Evolutionary conservation across 2,113 vertebrate genomes (phyloP), one percentile per base, ranked within the genome.

Genomic region (Sebastes schlegelii): DNA sequence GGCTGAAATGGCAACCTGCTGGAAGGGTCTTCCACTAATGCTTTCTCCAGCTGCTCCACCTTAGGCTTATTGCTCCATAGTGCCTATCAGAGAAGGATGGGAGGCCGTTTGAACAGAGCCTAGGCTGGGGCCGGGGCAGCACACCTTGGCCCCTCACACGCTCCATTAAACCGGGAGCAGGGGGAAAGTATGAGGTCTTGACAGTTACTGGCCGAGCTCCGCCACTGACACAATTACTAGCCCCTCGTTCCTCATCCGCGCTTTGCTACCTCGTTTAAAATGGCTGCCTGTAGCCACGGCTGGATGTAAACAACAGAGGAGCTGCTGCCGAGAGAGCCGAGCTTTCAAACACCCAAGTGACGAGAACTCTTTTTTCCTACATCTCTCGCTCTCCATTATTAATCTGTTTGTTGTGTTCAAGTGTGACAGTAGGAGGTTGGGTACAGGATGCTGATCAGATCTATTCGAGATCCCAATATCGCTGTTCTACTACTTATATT

Each of bases 11-110:
- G 74, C 67, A 68, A 88, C 75, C 86, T 88, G 80, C 83, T 83
- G 86, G 83, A 92, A 66, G 85, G 75, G 82, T 88, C 76, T 80
- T 77, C 66, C 79, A 81, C 81, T 93, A 89, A 94, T 93, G 91
- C 74, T 51, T 92, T 93, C 84, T 84, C 83, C 93, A 92, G 91
- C 92, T 93, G 94, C 83, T 89, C 86, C 74, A 87, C 89, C 89
- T 87, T 80, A 55, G 89, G 72, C 74, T 86, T 73, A 85, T 87
- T 85, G 87, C 83, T 91, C 91, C 92, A 74, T 78, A 21, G 85
- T 60, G 88, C 63, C 85, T 19, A 85, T 88, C 77, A 70, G 16
- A 65, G 79, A 63, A 62, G 71, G 82, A 84, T 71, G 42, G 65
- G 79, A 79, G 85, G 82, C 83, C 83, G 57, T 86, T 74, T 77